Evolutionary conservation across 2,113 vertebrate species (phyloP).

Genomic region (Psilopogon haemacephalus): DNA sequence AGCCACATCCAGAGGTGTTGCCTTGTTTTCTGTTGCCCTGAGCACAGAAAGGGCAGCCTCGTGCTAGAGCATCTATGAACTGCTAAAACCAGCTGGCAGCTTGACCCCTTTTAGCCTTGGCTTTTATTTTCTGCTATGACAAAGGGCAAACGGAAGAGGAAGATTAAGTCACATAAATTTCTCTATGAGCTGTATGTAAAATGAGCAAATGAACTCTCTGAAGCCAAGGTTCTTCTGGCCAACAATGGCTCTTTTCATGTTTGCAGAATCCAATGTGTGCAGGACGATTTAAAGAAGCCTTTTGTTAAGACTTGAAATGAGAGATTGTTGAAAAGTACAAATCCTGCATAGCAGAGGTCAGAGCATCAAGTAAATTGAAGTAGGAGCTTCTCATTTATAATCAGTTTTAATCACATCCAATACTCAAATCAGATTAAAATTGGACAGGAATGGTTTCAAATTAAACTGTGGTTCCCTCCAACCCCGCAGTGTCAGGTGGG

Average conservation of each 20-base stretch:
- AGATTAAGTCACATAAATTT: not conserved
- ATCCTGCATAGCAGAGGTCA: not conserved
- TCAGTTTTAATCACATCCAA: slow-evolving; percentile 41
- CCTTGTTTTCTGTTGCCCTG: not conserved
- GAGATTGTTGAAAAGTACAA: not conserved
- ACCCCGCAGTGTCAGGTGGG: not conserved
- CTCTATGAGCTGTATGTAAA: not conserved
- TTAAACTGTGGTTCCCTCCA: not conserved
- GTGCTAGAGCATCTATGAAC: not conserved
- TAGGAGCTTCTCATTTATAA: slow-evolving; percentile 42
- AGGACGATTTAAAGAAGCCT: not conserved
- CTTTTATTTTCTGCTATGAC: not conserved
- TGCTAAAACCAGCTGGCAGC: not conserved
- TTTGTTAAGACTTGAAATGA: not conserved
- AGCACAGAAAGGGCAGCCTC: not conserved
- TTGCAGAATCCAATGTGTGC: not conserved
- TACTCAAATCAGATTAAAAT: slow-evolving; percentile 37
- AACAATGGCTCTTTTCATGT: not conserved
- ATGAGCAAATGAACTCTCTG: not conserved
- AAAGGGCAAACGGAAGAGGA: not conserved
- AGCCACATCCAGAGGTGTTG: not conserved
- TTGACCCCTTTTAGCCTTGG: slow-evolving; percentile 26
- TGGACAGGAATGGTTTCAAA: slow-evolving; percentile 19
- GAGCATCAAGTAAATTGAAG: slow-evolving; percentile 40
- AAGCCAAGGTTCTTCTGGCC: not conserved